These are phyloP conservation scores for Paratrypauchen microcephalus DNA, from an alignment of 2,797 vertebrate genomes.

Conservation along the genomic window DNA sequence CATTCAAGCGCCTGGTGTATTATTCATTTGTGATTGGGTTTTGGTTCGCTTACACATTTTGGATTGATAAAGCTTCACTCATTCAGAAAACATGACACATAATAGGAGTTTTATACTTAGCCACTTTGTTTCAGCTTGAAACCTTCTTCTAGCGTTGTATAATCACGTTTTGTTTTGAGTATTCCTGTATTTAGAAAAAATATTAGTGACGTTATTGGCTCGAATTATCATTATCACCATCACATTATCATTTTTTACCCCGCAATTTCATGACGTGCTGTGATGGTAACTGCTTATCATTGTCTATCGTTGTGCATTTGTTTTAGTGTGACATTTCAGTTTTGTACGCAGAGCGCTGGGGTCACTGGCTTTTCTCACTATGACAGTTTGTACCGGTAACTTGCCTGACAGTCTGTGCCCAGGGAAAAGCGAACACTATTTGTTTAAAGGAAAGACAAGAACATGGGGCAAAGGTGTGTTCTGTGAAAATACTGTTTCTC, in stretches of 20 bases:
- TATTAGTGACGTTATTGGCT: too few relatives aligned
- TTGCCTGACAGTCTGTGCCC: neutral
- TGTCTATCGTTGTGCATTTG: neutral
- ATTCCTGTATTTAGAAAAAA: too few relatives aligned
- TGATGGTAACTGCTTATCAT: neutral
- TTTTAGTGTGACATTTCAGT: neutral
- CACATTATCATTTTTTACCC: neutral
- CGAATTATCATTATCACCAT: too few relatives aligned
- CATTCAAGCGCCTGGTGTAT: too few relatives aligned
- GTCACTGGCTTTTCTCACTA: neutral
- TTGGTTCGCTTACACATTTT: too few relatives aligned
- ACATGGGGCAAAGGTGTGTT: neutral
- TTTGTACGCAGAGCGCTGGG: neutral
- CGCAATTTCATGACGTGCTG: neutral
- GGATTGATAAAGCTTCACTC: too few relatives aligned
- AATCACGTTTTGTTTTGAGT: too few relatives aligned
- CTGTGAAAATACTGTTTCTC: neutral
- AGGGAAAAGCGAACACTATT: neutral
- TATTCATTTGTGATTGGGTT: too few relatives aligned
- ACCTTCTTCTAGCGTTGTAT: too few relatives aligned
- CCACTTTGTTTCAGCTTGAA: too few relatives aligned
- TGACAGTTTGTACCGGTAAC: neutral
- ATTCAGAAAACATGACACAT: too few relatives aligned
- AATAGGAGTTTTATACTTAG: too few relatives aligned
- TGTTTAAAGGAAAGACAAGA: conserved; percentile 1